Conservation (phyloP, 2,888 invertebrate species). For the Lasioglossum marginatum region DNA sequence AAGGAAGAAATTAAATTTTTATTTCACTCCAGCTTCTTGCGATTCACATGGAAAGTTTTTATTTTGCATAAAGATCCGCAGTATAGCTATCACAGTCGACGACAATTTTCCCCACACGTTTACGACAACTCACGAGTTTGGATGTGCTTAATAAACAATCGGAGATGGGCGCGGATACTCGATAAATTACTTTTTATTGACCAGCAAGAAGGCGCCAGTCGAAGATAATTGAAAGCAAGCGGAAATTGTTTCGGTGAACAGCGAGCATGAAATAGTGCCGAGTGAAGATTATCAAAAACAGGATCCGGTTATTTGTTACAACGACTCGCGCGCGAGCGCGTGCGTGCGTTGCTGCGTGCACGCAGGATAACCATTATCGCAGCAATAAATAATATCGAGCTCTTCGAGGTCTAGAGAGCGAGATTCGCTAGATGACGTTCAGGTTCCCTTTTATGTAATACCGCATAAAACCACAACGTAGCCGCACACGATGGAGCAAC, state of each 20-base stretch:
- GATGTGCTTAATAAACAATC: neutral
- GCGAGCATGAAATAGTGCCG: neutral
- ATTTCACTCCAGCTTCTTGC: too few relatives aligned
- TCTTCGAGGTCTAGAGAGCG: conserved; percentile 17
- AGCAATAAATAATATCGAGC: conserved; percentile 64
- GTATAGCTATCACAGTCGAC: too few relatives aligned
- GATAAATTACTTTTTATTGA: neutral
- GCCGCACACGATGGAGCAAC: conserved; percentile 40
- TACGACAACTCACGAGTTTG: neutral
- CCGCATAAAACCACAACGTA: conserved; percentile 23
- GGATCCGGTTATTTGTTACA: conserved; percentile 20
- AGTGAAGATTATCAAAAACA: neutral
- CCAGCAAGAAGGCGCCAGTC: neutral
- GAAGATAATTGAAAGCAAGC: neutral
- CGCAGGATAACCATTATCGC: conserved; percentile 56
- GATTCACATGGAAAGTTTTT: too few relatives aligned
- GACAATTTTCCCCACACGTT: neutral
- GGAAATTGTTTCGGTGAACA: neutral
- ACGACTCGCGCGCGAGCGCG: neutral
- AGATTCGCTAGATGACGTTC: conserved; percentile 34
- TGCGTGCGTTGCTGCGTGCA: neutral
- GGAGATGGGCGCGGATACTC: neutral
- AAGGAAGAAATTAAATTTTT: too few relatives aligned
- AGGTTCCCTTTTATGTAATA: conserved; percentile 33
- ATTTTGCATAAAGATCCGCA: too few relatives aligned